Evolutionary conservation across 2,888 invertebrate genomes (phyloP), one percentile per base, ranked within the genome.

Genomic region (Drosophila longiperda): DNA sequence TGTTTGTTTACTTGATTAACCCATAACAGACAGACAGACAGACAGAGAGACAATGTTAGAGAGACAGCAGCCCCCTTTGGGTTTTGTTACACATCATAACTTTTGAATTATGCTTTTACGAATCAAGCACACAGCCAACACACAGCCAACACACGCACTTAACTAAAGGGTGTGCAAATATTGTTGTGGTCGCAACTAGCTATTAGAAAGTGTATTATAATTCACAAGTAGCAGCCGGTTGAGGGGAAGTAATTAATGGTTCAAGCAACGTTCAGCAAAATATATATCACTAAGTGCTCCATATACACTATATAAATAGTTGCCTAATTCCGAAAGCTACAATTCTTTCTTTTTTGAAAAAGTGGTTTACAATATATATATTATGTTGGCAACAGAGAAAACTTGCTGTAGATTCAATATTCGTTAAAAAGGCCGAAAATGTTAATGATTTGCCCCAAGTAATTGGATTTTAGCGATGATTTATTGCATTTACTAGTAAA

Each of bases 1-100:
- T 85, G 81, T 90, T 90, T 90, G 74, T 75, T 79, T 81, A 83
- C 78, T 90, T 87, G 87, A 87, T 87, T 88, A 87, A 88, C 90
- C 75, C 72, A 62, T 23, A 68, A 55, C 52, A 42, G 53, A 49
- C 26, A 23, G 26, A 15, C 20, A 20, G n/a, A 38, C 15, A 32
- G n/a, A 15, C 29, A 58, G n/a, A 20, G 20, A 58, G 32, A 40
- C 57, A 64, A 36, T 32, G 23, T 26, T 36, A 33, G 29, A 54
- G 49, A 59, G 26, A 50, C 50, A 48, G 26, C 69, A 53, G 36
- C 64, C 48, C 54, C 23, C 40, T n/a, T 60, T 48, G n/a, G 29
- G 61, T 62, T 68, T 66, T 67, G 71, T 83, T 66, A 75, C 74
- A 82, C 80, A 72, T 77, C 80, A 77, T 77, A 71, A 68, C 50